Conservation (phyloP, 1,140 invertebrate genomes). For the Micrasema minimum region DNA sequence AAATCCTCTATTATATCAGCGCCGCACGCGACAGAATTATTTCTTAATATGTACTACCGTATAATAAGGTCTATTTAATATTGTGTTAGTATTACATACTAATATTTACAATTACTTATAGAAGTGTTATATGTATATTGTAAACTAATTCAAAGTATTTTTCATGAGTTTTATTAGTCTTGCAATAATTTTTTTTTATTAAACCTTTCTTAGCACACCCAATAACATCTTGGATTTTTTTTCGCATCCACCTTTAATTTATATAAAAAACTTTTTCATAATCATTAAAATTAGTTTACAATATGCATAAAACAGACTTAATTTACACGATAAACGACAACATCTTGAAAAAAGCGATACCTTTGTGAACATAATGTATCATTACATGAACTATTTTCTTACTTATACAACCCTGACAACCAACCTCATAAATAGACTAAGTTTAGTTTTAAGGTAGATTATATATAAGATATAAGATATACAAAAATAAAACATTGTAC, state of each 20-base stretch:
- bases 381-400: slow-evolving; percentile 6
- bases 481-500: background rate
- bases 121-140: too few relatives aligned
- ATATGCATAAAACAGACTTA: background rate
- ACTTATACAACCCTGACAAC: slow-evolving; percentile 15
- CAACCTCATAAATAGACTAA: slow-evolving; percentile 11
- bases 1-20: too few relatives aligned
- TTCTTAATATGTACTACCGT: too few relatives aligned
- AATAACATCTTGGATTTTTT: background rate
- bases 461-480: background rate
- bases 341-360: background rate
- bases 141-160: too few relatives aligned
- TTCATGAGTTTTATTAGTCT: too few relatives aligned
- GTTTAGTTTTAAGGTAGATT: background rate
- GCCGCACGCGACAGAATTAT: too few relatives aligned
- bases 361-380: background rate
- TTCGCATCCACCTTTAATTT: background rate
- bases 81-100: too few relatives aligned
- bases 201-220: background rate
- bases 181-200: too few relatives aligned
- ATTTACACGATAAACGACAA: slow-evolving; percentile 1
- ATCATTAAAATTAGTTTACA: background rate
- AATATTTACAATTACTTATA: too few relatives aligned
- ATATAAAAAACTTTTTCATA: background rate
- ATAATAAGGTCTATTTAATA: too few relatives aligned